Base-by-base conservation (phyloP, 2,113 vertebrate species). In the Platysternon megacephalum region DNA sequence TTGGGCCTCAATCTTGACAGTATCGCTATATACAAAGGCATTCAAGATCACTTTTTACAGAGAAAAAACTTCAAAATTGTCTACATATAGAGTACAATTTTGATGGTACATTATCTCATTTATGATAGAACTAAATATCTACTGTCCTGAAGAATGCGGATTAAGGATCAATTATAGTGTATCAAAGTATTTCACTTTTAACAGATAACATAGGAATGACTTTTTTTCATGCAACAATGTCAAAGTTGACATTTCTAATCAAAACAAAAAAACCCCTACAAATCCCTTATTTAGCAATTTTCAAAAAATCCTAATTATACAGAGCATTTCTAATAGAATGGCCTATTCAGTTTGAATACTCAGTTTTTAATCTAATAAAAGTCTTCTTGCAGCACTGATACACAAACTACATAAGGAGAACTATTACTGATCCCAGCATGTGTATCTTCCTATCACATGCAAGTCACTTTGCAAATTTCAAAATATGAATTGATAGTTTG, bases 261-360 rank as follows among this genome's bases (percentile, higher is more conserved):
- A 65, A 53, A 86, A 79, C 44, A 76, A 88, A 80, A 13, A 72
- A 74, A 19, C 12, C 42, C 19, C 24, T 29, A 2, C 13, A 78
- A 78, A 39, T 85, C 14, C 44, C 16, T 22, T 85, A 51, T 42
- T 51, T 29, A 82, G 74, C 8, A 35, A 9, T 22, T 56, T 79
- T 51, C 35, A 39, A 6, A 39, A 79, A 86, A 32, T 55, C 79
- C 49, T 44, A 82, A 81, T 14, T 19, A 8, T 44, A 79, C 51
- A 95, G 79, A 74, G 1, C 4, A 21, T 72, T 82, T 86, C 32
- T 91, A 93, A 93, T 46, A 46, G 5, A 61, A 44, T 58, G 21
- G 17, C 11, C 48, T 90, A n/a, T 79, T 56, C 19, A 82, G 82
- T 85, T 87, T 87, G 19, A 91, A 86, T 90, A 93, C 94, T 85